A percentile compares a stretch with the other conserved stretches of the same genome.
Evolutionary conservation across 1,140 invertebrate genomes (phyloP).

Genomic region (Drosophila littoralis): DNA sequence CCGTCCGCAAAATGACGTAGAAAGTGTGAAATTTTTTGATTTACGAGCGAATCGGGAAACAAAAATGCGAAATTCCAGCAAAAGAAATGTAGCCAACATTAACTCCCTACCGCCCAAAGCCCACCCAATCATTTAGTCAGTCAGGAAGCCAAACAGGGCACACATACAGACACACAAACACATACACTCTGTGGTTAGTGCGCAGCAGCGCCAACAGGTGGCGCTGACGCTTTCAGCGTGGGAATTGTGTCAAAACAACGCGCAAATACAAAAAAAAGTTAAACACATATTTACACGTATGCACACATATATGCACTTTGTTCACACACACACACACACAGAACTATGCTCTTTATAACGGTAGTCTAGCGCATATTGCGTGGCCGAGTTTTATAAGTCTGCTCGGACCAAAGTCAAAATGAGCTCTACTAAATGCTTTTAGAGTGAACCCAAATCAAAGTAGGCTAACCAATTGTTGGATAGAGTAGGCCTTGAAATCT

Average conservation of each 20-base stretch:
- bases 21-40: conserved; percentile 76
- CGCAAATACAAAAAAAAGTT: conserved; percentile 14
- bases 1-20: conserved; percentile 70
- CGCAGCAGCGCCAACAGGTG: conserved; percentile 66
- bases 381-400: conserved; percentile 10
- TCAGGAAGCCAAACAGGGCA: conserved; percentile 33
- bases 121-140: conserved; percentile 44
- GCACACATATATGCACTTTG: neutral
- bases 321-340: conserved; percentile 7
- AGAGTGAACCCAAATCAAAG: conserved; percentile 42
- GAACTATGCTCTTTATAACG: conserved; percentile 5
- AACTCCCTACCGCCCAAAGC: neutral
- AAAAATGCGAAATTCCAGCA: conserved; percentile 19
- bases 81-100: conserved; percentile 33
- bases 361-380: conserved; percentile 6
- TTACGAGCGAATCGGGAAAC: conserved; percentile 62
- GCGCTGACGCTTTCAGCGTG: conserved; percentile 54
- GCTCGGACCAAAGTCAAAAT: neutral
- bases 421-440: conserved; percentile 1
- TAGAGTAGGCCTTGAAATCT: conserved; percentile 11
- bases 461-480: conserved; percentile 3
- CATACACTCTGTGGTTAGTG: conserved; percentile 25
- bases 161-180: conserved; percentile 14
- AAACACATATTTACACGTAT: neutral
- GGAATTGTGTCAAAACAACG: conserved; percentile 50